Percentiles rank a stretch among this genome's conserved stretches.
These are phyloP conservation scores for Larimichthys polyactis DNA, from an alignment of 2,113 vertebrate genomes.

Conservation along the genomic window DNA sequence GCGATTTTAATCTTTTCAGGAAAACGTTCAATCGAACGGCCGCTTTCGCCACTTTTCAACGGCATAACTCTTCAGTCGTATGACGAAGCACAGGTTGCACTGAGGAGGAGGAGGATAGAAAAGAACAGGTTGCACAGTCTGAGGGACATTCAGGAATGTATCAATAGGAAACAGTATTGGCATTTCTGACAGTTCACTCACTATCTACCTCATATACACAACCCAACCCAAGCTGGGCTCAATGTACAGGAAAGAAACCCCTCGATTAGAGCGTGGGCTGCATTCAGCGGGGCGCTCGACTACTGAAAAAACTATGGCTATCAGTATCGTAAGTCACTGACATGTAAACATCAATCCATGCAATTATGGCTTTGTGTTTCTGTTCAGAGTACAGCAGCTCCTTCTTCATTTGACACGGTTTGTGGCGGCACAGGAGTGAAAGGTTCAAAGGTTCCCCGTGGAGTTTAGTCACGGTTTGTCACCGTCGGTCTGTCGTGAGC, in stretches of 20 bases:
- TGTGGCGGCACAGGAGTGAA: conserved; percentile 24
- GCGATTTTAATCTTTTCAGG: conserved; percentile 1
- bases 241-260: conserved; percentile 35
- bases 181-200: conserved; percentile 61
- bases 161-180: conserved; percentile 71
- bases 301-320: too few species aligned
- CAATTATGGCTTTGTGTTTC: conserved; percentile 70
- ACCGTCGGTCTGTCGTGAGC: too few species aligned
- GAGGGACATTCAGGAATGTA: conserved; percentile 78
- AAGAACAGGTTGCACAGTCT: conserved; percentile 73
- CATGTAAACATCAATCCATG: conserved; percentile 62
- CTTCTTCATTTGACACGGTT: conserved; percentile 12
- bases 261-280: conserved; percentile 52
- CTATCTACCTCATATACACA: conserved; percentile 50
- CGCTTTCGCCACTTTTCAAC: conserved; percentile 22
- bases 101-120: conserved; percentile 59
- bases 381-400: conserved; percentile 41
- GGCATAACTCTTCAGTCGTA: conserved; percentile 62
- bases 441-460: conserved; percentile 29
- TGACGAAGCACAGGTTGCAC: conserved; percentile 68
- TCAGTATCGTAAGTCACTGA: conserved; percentile 46
- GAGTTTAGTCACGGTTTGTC: neutral
- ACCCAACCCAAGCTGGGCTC: conserved; percentile 42
- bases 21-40: conserved; percentile 23
- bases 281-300: conserved; percentile 51